Conservation (phyloP, 2,888 invertebrate species). For the Caenorhabditis uteleia region DNA sequence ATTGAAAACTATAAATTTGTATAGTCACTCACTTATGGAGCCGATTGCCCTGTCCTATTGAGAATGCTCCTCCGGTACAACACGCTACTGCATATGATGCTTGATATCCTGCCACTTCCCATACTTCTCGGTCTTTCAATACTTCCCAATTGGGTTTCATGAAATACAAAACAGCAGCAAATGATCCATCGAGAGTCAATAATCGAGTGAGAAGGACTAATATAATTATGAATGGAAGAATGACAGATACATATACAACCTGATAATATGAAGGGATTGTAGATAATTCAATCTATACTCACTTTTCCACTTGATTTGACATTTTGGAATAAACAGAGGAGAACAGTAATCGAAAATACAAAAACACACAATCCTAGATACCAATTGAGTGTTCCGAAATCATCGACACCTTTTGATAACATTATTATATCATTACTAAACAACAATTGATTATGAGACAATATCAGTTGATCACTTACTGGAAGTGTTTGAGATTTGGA, state of each 20-base stretch:
- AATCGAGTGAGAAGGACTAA: constrained; percentile 80
- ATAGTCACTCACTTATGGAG: constrained; percentile 81
- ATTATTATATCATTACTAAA: constrained; percentile 67
- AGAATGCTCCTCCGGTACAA: constrained; percentile 86
- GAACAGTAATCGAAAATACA: constrained; percentile 82
- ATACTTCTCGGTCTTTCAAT: constrained; percentile 78
- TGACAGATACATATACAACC: constrained; percentile 73
- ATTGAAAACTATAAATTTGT: too few species aligned
- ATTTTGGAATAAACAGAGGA: constrained; percentile 81
- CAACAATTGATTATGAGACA: too few species aligned
- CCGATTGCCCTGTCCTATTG: constrained; percentile 84
- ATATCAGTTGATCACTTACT: too few species aligned
- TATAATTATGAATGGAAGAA: constrained; percentile 73
- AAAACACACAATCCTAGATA: constrained; percentile 80
- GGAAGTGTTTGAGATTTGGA: constrained; percentile 74
- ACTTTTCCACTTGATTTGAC: constrained; percentile 82
- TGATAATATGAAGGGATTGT: too few species aligned
- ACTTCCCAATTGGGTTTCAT: constrained; percentile 75
- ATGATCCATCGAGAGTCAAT: constrained; percentile 81
- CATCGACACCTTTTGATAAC: constrained; percentile 60
- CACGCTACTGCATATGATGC: constrained; percentile 86
- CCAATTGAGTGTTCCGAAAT: constrained; percentile 71
- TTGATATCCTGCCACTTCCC: constrained; percentile 85
- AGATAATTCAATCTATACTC: constrained; percentile 4
- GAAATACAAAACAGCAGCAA: constrained; percentile 81